Evolutionary conservation across 2,888 invertebrate genomes (phyloP).

Genomic region (Zygogramma bicolorata): DNA sequence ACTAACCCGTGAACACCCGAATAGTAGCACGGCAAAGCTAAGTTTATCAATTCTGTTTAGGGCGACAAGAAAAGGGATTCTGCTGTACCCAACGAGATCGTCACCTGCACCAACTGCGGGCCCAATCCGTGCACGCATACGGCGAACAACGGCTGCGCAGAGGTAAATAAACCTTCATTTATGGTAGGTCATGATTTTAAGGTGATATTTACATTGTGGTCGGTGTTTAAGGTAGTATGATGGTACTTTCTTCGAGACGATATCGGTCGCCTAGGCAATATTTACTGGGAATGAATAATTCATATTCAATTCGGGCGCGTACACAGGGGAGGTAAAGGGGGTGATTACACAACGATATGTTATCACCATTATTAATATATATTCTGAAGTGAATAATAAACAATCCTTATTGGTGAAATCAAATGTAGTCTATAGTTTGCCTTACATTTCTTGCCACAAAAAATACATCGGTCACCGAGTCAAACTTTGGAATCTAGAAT

Average conservation of each 20-base stretch:
- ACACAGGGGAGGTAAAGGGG: no score
- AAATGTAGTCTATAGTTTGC: no score
- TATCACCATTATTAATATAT: no score
- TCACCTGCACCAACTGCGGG: conserved; percentile 85
- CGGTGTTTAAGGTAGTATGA: background rate
- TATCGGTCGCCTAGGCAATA: no score
- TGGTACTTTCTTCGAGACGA: background rate
- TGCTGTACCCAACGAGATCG: conserved; percentile 82
- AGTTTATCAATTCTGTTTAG: conserved; percentile 66
- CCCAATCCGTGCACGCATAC: conserved; percentile 89
- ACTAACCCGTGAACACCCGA: background rate
- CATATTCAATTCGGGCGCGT: no score
- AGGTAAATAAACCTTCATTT: conserved; percentile 69
- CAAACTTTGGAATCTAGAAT: no score
- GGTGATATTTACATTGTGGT: background rate
- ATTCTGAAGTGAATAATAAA: no score
- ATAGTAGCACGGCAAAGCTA: background rate
- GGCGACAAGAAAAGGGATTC: conserved; percentile 88
- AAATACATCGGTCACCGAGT: no score
- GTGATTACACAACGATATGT: no score
- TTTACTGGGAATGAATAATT: no score
- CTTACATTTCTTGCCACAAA: no score
- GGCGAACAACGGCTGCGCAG: conserved; percentile 88
- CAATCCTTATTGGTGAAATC: no score
- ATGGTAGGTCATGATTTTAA: conserved; percentile 6